Evolutionary conservation across 1,140 invertebrate species (phyloP), one percentile per base, ranked within the genome.

Genomic region (Plutomurus gul): DNA sequence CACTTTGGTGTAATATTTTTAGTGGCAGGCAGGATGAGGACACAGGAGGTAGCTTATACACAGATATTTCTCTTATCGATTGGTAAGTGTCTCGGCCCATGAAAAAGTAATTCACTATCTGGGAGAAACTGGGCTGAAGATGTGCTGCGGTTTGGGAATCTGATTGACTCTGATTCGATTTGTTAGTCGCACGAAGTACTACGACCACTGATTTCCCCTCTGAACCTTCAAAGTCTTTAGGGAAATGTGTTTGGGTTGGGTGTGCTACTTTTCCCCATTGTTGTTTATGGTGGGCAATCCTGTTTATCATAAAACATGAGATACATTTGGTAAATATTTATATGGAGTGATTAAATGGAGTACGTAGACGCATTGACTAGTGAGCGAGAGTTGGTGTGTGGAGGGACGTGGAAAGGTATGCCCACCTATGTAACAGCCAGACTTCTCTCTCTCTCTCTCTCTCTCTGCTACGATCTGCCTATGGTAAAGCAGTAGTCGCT

Each of bases 161-260:
- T 65, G 78, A 79, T 79, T 79, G 78, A 79, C 78, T 79, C 78
- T 79, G 78, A 79, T 79, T 79, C 78, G 78, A 79, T 79, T 79
- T 79, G 73, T 79, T 75, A 74, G 77, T 79, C 72, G 78, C 40
- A 75, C 40, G 73, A 56, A 56, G 49, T 76, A 60, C 30, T 60
- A 33, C 77, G 65, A 37, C 74, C 56, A 79, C 73, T 79, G 78
- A 79, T 79, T 79, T 79, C 78, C 78, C 78, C 60, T 75, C 78
- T 79, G 72, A 70, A 46, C 78, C 73, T 78, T 60, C 25, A 25
- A 46, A 75, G 40, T 76, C 78, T 79, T 51, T 46, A 43, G 78
- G 78, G 78, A 79, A 79, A 79, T 79, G 39, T 33, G 39, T 72
- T 39, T 72, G 70, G 36, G 25, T 72, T 43, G 70, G 36, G 70